Base-by-base conservation (phyloP, 2,888 invertebrate genomes). In the Stenotaenia linearis region DNA sequence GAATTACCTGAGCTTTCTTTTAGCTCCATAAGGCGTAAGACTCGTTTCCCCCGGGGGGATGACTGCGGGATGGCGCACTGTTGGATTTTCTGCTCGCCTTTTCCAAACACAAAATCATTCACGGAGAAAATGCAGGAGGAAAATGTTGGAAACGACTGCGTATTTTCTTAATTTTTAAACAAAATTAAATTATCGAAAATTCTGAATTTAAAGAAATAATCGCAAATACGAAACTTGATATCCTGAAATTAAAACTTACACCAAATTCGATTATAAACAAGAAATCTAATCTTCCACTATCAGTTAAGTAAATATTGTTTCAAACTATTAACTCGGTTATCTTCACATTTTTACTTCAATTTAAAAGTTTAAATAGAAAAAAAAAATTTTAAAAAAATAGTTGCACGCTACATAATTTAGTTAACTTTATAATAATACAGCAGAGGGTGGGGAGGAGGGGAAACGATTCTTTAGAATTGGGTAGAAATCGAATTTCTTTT, bases 381-480 rank as follows among this genome's bases (percentile, higher is more conserved):
- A 69, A 28, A 28, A 6, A 0, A 28, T 50, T 50, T 7, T n/a
- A n/a, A n/a, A n/a, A n/a, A n/a, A n/a, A n/a, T n/a, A n/a, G n/a
- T n/a, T n/a, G n/a, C n/a, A n/a, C n/a, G n/a, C n/a, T 50, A n/a
- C 18, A 50, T 69, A 69, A 69, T 10, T 15, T 9, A 69, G 69
- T 69, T 69, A 69, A 15, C 12, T 28, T 69, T 69, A 7, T 50
- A 50, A 50, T 50, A 50, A 45, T 4, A 18, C 4, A 45, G 18
- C 4, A 45, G 12, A 45, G 45, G 12, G 3, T 45, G 3, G 3
- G 4, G 12, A 28, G 15, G 28, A 10, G 28, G n/a, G 10, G 69
- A 69, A 69, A 69, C 15, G 28, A n/a, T 69, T 69, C 69, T 28
- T 69, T 69, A 69, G 69, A 69, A 69, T 15, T 69, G 69, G 12